These are phyloP conservation scores for Geococcyx californianus DNA, from an alignment of 2,113 vertebrate species.

Conservation along the genomic window DNA sequence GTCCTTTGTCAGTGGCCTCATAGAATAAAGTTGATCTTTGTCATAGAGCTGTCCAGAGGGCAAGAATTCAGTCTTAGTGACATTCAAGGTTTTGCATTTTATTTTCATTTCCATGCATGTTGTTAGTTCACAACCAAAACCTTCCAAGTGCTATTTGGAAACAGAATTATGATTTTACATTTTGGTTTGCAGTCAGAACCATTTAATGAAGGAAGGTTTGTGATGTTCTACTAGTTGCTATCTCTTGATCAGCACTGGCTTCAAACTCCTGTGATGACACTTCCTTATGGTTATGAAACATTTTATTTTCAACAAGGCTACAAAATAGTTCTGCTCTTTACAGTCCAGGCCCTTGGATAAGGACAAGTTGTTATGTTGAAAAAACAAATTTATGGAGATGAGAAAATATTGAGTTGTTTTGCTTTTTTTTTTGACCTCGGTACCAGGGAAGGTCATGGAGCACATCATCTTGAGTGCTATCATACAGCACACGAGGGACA, in stretches of 20 bases:
- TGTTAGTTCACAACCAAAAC: not conserved
- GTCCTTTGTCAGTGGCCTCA: not conserved
- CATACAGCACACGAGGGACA: no score
- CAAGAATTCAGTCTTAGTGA: not conserved
- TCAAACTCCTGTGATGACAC: not conserved
- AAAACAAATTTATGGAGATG: not conserved
- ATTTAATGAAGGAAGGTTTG: not conserved
- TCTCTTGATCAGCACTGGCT: not conserved
- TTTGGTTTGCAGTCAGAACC: not conserved
- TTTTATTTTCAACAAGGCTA: not conserved
- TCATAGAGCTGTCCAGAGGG: not conserved
- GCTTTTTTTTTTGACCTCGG: no score
- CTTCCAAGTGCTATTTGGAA: not conserved
- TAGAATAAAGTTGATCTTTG: not conserved
- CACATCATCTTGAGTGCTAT: no score
- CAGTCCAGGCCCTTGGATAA: not conserved
- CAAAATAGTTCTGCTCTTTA: not conserved
- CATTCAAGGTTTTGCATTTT: not conserved
- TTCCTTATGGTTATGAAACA: not conserved
- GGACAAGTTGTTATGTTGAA: not conserved
- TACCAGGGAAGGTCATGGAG: no score
- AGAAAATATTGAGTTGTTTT: not conserved
- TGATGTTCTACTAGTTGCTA: not conserved
- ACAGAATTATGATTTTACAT: not conserved
- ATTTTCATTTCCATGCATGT: not conserved